Base-by-base conservation (phyloP, 2,113 vertebrate genomes). In the Hyperoodon ampullatus region DNA sequence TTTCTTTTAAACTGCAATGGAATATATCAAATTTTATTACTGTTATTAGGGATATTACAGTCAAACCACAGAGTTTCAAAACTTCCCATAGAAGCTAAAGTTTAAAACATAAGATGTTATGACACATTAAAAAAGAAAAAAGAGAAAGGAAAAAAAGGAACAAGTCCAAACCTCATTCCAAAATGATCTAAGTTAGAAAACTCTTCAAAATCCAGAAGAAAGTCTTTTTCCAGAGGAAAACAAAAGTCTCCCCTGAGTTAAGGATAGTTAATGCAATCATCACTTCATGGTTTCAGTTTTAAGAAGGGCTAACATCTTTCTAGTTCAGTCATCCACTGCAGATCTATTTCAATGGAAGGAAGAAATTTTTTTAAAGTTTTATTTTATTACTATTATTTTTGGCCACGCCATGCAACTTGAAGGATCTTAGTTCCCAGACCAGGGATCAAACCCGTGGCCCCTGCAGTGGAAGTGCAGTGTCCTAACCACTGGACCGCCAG, bases 101-200 rank as follows among this genome's bases (percentile, higher is more conserved):
- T 72, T 93, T 94, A 84, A 88, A 93, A 24, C 24, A 12, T 35
- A 82, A 65, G 53, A 39, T 72, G 28, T 63, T 66, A 88, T 60
- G 44, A 26, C 66, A 68, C 72, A 93, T 68, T 63, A 2, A 53
- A 58, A 81, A 39, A n/a, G 50, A 53, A 53, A 86, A 33, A 84
- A 7, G 2, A 28, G 28, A 50, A 50, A 77, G 44, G 28, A 30
- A 10, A 50, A 70, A 65, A 55, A 66, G 28, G 15, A 90, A 60
- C 13, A 70, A 61, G 70, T 61, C 33, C 58, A 86, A 90, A 89
- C 6, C 30, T 93, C 80, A 93, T 23, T 83, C 60, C 68, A 93
- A 91, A 95, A 90, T 77, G 72, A 82, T 33, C 3, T 58, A 86
- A 93, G 30, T 58, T 55, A 88, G 42, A 88, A 86, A 93, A 87